Evolutionary conservation across 2,888 invertebrate species (phyloP).

Genomic region (Lordiphosa fenestrarum): DNA sequence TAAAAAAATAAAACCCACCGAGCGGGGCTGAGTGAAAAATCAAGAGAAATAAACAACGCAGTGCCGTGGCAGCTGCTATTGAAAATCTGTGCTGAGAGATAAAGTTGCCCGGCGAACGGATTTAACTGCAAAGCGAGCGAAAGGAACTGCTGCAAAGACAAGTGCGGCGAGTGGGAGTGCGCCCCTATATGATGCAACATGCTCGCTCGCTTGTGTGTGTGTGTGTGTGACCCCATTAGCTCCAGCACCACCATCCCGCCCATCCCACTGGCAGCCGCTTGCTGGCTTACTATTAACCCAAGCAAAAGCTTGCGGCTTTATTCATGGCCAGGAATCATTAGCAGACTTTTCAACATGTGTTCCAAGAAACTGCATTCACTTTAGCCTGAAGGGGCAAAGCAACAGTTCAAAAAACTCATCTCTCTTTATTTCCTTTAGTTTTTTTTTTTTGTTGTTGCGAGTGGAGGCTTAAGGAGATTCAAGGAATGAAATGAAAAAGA

Average conservation of each 20-base stretch:
- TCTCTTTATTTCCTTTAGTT: not conserved
- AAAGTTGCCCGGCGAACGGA: constrained; percentile 61
- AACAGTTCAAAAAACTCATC: not conserved
- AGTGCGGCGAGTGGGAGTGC: not conserved
- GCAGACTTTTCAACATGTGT: constrained; percentile 22
- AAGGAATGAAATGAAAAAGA: too few relatives aligned
- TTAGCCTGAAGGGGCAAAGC: not conserved
- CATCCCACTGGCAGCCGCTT: constrained; percentile 12
- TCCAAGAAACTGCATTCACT: constrained; percentile 17
- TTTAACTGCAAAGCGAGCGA: constrained; percentile 43
- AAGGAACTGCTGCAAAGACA: constrained; percentile 20
- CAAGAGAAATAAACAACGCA: constrained; percentile 34
- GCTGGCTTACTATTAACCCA: constrained; percentile 1
- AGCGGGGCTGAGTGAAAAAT: constrained; percentile 12
- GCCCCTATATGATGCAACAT: too few relatives aligned
- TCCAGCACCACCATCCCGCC: constrained; percentile 24
- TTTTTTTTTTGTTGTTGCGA: not conserved
- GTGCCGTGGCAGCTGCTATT: constrained; percentile 40
- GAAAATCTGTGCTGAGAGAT: constrained; percentile 64
- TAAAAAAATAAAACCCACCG: too few relatives aligned
- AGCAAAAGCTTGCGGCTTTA: constrained; percentile 29
- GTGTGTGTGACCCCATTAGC: constrained; percentile 45
- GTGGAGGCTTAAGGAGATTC: too few relatives aligned
- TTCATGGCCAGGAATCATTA: constrained; percentile 55
- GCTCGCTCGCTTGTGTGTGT: constrained; percentile 2